Conservation (phyloP, 2,113 vertebrate species). For the Verasper variegatus region DNA sequence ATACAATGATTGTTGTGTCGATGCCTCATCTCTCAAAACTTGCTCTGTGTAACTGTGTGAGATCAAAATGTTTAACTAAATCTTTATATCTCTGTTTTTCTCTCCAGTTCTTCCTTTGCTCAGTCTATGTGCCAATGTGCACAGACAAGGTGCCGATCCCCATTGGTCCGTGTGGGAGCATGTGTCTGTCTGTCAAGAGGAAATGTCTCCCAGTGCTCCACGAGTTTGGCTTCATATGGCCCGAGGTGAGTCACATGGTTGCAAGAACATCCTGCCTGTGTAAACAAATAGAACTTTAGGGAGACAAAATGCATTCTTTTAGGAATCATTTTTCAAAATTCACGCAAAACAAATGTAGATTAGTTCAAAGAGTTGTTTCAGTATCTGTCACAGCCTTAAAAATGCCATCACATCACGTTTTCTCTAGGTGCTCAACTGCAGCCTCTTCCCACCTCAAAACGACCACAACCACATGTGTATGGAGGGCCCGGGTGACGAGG, state of each 20-base stretch:
- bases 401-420: background rate
- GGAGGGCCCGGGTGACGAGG: constrained; percentile 97
- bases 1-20: too few species aligned
- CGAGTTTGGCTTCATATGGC: constrained; percentile 98
- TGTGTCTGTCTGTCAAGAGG: constrained; percentile 96
- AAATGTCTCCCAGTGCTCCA: constrained; percentile 95
- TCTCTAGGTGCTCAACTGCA: constrained; percentile 90
- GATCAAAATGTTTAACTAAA: background rate
- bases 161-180: constrained; percentile 96
- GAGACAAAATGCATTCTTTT: too few species aligned
- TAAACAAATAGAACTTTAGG: background rate
- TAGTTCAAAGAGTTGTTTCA: background rate
- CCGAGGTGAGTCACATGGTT: constrained; percentile 78
- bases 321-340: background rate
- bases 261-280: background rate
- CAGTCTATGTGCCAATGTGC: constrained; percentile 98
- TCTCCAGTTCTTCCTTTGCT: constrained; percentile 96
- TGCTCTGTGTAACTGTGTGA: background rate
- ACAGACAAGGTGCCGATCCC: constrained; percentile 98
- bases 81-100: background rate
- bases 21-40: too few species aligned
- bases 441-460: constrained; percentile 96
- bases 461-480: constrained; percentile 99
- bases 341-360: too few species aligned
- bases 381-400: background rate